Conservation (phyloP, 53 echinoderm and acorn worm genomes). For the Mesocentrotus franciscanus region DNA sequence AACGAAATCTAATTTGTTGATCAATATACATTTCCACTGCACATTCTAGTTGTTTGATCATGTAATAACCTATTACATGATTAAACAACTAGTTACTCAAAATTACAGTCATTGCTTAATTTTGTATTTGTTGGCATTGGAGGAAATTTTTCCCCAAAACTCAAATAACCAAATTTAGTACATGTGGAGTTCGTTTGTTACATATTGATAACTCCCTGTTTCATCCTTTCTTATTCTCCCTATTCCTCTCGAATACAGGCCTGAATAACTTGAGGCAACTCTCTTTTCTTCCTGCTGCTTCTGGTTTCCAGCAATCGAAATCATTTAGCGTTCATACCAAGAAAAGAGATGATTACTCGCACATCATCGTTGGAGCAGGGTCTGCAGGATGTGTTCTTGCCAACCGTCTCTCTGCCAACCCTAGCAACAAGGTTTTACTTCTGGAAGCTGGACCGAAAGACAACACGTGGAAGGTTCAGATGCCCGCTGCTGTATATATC, state of each 20-base stretch:
- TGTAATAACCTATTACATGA: too few relatives aligned
- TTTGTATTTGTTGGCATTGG: too few relatives aligned
- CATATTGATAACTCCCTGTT: too few relatives aligned
- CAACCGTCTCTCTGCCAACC: slow-evolving; percentile 76
- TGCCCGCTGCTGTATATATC: slow-evolving; percentile 79
- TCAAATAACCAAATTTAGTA: too few relatives aligned
- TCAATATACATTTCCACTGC: too few relatives aligned
- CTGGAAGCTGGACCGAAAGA: slow-evolving; percentile 84
- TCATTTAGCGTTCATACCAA: not conserved
- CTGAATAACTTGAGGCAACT: not conserved
- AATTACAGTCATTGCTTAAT: too few relatives aligned
- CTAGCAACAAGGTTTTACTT: slow-evolving; percentile 70
- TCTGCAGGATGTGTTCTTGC: slow-evolving; percentile 91
- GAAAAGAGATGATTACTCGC: slow-evolving; percentile 60
- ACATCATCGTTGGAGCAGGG: slow-evolving; percentile 91
- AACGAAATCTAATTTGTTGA: too few relatives aligned
- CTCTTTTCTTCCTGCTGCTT: not conserved
- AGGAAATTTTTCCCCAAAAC: too few relatives aligned
- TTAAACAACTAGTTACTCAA: too few relatives aligned
- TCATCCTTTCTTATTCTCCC: too few relatives aligned
- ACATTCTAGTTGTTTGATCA: too few relatives aligned
- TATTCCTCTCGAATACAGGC: not conserved
- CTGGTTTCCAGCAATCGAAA: not conserved
- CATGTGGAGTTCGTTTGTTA: too few relatives aligned
- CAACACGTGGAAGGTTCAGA: slow-evolving; percentile 79